Conservation (phyloP, 2,888 invertebrate genomes). For the Dasypogon diadema region DNA sequence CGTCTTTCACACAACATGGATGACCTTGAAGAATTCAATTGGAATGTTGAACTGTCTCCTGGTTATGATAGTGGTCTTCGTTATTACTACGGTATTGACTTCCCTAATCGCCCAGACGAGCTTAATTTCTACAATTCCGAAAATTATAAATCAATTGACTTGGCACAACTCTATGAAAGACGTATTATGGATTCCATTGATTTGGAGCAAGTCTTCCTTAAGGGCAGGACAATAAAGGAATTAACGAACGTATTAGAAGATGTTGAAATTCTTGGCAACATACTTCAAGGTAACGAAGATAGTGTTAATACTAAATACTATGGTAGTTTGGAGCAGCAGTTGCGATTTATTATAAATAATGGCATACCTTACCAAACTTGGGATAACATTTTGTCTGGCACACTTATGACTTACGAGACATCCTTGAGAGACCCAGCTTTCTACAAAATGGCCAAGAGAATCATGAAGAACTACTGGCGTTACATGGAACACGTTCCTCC, state of each 20-base stretch:
- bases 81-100: conserved; percentile 75
- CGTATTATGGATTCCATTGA: conserved; percentile 75
- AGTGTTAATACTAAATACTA: conserved; percentile 71
- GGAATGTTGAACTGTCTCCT: conserved; percentile 71
- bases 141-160: conserved; percentile 62
- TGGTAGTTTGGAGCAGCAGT: conserved; percentile 70
- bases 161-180: conserved; percentile 71
- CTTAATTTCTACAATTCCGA: conserved; percentile 68
- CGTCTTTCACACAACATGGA: conserved; percentile 78
- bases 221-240: conserved; percentile 64
- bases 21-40: conserved; percentile 74
- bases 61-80: conserved; percentile 76
- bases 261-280: conserved; percentile 70
- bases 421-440: conserved; percentile 80
- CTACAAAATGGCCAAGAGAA: conserved; percentile 76
- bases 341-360: conserved; percentile 71
- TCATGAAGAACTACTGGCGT: conserved; percentile 70
- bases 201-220: conserved; percentile 69
- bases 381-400: conserved; percentile 63
- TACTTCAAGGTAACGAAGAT: conserved; percentile 72
- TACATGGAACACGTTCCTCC: conserved; percentile 73
- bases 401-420: conserved; percentile 75
- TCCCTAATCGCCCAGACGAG: conserved; percentile 75
- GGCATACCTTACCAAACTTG: conserved; percentile 62
- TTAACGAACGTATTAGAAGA: conserved; percentile 59